Conservation (phyloP, 2,797 vertebrate genomes). For the Peromyscus attwateri region DNA sequence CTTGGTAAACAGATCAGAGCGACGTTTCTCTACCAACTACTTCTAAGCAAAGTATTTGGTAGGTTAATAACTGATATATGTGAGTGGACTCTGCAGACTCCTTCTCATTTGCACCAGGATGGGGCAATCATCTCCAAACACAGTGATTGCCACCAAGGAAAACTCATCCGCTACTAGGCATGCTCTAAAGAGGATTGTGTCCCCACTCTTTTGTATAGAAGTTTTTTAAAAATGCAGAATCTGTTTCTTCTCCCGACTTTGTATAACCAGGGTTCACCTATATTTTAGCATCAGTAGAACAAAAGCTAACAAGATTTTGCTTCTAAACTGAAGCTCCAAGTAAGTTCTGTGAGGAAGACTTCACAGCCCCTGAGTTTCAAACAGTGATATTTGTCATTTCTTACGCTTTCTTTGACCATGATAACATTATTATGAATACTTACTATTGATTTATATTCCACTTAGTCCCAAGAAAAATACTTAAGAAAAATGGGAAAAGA, state of each 20-base stretch:
- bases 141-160: not conserved
- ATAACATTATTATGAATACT: constrained; percentile 38
- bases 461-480: constrained; percentile 56
- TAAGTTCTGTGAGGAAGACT: constrained; percentile 39
- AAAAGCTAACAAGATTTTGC: not conserved
- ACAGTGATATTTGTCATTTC: constrained; percentile 43
- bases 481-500: constrained; percentile 55
- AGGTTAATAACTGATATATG: not conserved
- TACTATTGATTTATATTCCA: not conserved
- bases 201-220: not conserved
- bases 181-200: not conserved
- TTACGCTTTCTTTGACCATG: not conserved
- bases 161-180: not conserved
- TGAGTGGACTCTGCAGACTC: not conserved
- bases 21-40: not conserved
- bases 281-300: constrained; percentile 27
- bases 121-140: not conserved
- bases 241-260: not conserved
- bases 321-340: constrained; percentile 41
- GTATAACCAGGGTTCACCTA: not conserved
- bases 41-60: not conserved
- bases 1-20: not conserved
- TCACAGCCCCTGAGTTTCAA: not conserved
- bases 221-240: not conserved
- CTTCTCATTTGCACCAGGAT: not conserved